Evolutionary conservation across 2,888 invertebrate genomes (phyloP), one percentile per base, ranked within the genome.

Genomic region (Epinotia bilunana): DNA sequence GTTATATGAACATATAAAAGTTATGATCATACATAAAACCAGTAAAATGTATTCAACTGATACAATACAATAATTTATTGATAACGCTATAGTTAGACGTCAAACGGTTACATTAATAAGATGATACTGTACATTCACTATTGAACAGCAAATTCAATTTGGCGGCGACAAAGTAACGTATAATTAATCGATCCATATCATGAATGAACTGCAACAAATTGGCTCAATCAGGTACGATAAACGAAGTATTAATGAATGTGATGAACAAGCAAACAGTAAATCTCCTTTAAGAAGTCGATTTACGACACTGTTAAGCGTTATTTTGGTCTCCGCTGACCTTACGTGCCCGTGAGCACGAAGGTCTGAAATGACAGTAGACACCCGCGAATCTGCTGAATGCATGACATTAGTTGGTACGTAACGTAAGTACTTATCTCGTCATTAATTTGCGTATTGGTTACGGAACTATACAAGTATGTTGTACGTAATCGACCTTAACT

Each of bases 281-380:
- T 64, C 46, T 28, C 43, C 11, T 61, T 39, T 39, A 9, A 78
- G 74, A 75, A 76, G 70, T 74, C 69, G 79, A 78, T 81, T 79
- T 81, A 81, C 80, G 80, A 78, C 73, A 78, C 76, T 67, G 75
- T 83, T 83, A 85, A 81, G 78, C 70, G 55, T 43, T 88, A 89
- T 89, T 88, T 87, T 82, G 79, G 84, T 82, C 85, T 68, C 75
- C 79, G 80, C 83, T 87, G 86, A 87, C 88, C 87, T 87, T 61
- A 75, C 13, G 43, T 74, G 67, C 53, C 53, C 65, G 74, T 83
- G 78, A 85, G 83, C 82, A 83, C 83, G 87, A 88, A 88, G 88
- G 88, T 87, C 85, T 80, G 77, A 80, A 60, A 33, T 77, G 83
- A 83, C 65, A 49, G 63, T 46, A 64, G 53, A 55, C 79, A 83